Percentiles rank a stretch among this genome's conserved stretches.
phyloP scores from a whole-genome alignment of 2,113 vertebrate genomes.

The Scalopus aquaticus region DNA sequence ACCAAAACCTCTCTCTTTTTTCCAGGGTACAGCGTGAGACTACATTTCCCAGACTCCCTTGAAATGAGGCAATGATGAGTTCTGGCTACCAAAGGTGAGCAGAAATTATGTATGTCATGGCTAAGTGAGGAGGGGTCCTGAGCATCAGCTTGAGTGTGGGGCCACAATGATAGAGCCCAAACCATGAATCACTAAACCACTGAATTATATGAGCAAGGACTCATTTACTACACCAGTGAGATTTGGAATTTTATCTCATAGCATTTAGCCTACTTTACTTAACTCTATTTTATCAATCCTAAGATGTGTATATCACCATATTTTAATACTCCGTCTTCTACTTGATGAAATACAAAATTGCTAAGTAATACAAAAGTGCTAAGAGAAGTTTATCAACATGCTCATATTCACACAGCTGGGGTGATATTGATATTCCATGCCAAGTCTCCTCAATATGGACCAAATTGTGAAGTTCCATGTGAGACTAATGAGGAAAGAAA shows the following conservation, averaged over 20 bases:
- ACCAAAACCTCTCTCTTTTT: neutral
- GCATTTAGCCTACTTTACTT: neutral
- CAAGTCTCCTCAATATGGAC: neutral
- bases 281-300: neutral
- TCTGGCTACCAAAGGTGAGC: neutral
- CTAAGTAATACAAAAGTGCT: neutral
- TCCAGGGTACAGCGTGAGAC: neutral
- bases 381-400: neutral
- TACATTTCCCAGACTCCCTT: neutral
- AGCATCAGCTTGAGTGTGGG: neutral
- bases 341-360: neutral
- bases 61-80: neutral
- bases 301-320: neutral
- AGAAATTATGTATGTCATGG: neutral
- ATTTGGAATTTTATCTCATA: neutral
- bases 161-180: neutral
- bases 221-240: no score
- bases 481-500: neutral
- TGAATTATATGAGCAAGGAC: neutral
- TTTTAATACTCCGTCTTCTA: neutral
- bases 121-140: neutral
- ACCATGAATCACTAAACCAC: neutral
- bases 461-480: neutral
- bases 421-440: neutral
- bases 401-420: neutral